Evolutionary conservation across 2,888 invertebrate species (phyloP), one percentile per base, ranked within the genome.

Genomic region (Abrostola triplasia): DNA sequence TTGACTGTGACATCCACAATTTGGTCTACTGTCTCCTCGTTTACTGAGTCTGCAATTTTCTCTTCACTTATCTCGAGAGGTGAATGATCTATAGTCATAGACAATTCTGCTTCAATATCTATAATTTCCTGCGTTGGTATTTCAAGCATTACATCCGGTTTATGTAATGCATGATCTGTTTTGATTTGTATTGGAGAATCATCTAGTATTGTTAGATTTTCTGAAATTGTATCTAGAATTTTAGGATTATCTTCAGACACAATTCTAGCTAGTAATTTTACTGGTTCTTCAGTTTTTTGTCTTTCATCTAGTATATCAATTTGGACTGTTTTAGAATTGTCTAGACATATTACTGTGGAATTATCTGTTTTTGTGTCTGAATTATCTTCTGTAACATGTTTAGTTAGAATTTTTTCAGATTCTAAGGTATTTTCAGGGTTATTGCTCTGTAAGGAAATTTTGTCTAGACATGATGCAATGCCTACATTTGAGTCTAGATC

Each of bases 121-220:
- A 90, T 87, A 0, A 90, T 50, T 24, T 90, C 89, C 73, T 92
- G 91, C 0, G 85, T 85, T 6, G 92, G 93, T 77, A 93, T 93
- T 72, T 93, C 90, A 44, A 93, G 67, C 93, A 93, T 93, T 9
- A 86, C 80, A 76, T 93, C 88, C 1, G 92, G 92, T 77, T 85
- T 85, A n/a, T 84, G 85, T 4, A 93, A 73, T 4, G 84, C 79
- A 70, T 91, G 90, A 11, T 83, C 81, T 42, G 64, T 62, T 61
- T 74, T 78, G 36, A 66, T 53, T 0, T 6, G 50, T n/a, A 55
- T 24, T 1, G 59, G 57, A 0, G 48, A 51, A 36, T 57, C 50
- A 10, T 51, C 54, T n/a, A 24, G 10, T 24, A 10, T 40, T 4
- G 40, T 4, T 5, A 9, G 7, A 40, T 40, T 40, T 9, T 7